phyloP scores from a whole-genome alignment of 2,888 invertebrate species.

The Macrosoma leucophasiata region DNA sequence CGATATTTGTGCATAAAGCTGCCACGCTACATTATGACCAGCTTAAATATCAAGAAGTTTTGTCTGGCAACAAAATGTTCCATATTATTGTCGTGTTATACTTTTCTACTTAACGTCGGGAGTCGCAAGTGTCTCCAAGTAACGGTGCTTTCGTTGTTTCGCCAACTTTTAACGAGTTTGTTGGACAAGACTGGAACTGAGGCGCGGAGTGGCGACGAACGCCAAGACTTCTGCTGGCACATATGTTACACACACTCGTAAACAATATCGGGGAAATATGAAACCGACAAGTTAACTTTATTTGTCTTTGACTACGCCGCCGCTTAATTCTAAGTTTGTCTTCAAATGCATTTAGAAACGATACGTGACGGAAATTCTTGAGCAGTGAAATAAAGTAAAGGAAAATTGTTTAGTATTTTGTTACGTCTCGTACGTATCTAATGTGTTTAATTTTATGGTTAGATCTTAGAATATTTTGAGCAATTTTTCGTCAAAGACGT shows the following conservation, averaged over 20 bases:
- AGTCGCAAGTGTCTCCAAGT: slow-evolving; percentile 66
- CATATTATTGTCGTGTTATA: slow-evolving; percentile 65
- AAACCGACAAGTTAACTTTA: slow-evolving; percentile 11
- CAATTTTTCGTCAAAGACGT: too few species aligned
- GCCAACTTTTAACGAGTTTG: slow-evolving; percentile 74
- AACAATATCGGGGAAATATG: slow-evolving; percentile 31
- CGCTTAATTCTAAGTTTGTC: too few species aligned
- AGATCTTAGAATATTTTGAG: too few species aligned
- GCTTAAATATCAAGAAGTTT: slow-evolving; percentile 49
- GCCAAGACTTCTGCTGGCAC: slow-evolving; percentile 42
- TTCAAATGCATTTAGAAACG: too few species aligned
- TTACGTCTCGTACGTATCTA: too few species aligned
- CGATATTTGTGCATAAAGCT: too few species aligned
- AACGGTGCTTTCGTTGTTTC: slow-evolving; percentile 63
- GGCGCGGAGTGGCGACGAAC: slow-evolving; percentile 39
- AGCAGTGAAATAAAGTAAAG: too few species aligned
- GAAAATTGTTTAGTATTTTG: too few species aligned
- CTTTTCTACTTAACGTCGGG: slow-evolving; percentile 66
- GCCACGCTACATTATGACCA: too few species aligned
- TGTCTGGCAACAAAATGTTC: slow-evolving; percentile 55
- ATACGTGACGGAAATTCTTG: too few species aligned
- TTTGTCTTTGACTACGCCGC: neutral
- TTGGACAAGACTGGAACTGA: slow-evolving; percentile 56
- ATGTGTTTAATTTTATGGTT: too few species aligned
- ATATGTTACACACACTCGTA: slow-evolving; percentile 38